These are phyloP conservation scores for Oryzias woworae DNA, from an alignment of 2,113 vertebrate species.

Conservation along the genomic window DNA sequence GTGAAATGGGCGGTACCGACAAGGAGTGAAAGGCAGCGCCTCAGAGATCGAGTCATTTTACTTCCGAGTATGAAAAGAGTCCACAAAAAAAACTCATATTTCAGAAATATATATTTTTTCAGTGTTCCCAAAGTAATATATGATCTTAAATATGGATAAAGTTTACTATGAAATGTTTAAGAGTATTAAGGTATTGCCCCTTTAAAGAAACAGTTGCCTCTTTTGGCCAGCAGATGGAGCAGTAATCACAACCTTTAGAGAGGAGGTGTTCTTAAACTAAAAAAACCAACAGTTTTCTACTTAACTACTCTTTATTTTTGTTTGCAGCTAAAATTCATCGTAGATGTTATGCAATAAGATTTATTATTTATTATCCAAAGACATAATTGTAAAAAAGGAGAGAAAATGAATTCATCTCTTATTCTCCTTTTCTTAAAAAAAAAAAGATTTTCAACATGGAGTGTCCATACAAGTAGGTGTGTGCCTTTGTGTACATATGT, in stretches of 20 bases:
- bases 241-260: conserved; percentile 55
- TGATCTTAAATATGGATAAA: too few species aligned
- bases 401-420: neutral
- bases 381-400: neutral
- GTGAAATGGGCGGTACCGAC: too few species aligned
- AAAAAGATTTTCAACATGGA: neutral
- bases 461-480: conserved; percentile 13
- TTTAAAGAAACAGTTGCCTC: conserved; percentile 29
- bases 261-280: conserved; percentile 63
- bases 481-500: conserved; percentile 6
- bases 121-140: too few species aligned
- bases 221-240: conserved; percentile 82
- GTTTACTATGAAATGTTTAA: too few species aligned
- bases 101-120: too few species aligned
- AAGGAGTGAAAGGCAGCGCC: too few species aligned
- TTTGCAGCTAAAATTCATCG: neutral
- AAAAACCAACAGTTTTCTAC: neutral
- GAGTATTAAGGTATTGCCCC: too few species aligned
- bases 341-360: neutral
- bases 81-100: too few species aligned
- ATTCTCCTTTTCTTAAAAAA: neutral
- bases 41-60: too few species aligned
- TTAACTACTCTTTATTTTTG: neutral
- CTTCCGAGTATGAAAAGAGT: too few species aligned
- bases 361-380: neutral